Evolutionary conservation across 2,113 vertebrate genomes (phyloP), one percentile per base, ranked within the genome.

Genomic region (Orientallactaga bullata): DNA sequence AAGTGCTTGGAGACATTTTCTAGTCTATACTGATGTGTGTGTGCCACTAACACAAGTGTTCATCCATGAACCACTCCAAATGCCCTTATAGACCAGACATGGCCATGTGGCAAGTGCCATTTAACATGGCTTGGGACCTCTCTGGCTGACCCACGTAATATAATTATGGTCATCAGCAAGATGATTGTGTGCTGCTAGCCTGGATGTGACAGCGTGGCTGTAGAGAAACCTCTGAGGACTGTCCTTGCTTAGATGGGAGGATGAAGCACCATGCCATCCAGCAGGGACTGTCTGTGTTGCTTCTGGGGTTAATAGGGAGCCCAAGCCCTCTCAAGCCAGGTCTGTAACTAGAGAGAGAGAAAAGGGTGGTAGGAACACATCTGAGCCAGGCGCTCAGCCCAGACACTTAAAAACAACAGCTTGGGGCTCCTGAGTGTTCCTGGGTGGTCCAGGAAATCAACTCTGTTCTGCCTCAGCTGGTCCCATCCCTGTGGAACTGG

Each of bases 81-180:
- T 10, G 24, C 26, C 11, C 79, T 15, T 17, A 2, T 20, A 20
- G 1, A 32, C 30, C 58, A 2, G 21, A 39, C 24, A 23, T 2
- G 9, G 66, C 58, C 35, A 60, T 37, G 55, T 12, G 15, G 35
- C 4, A 1, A 9, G 17, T 3, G 0, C 35, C 2, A 2, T 26
- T 17, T 65, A 3, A 3, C 3, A 2, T n/a, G 61, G n/a, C 32
- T 3, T 3, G 21, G 3, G 4, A 15, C 32, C 11, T 24, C 15
- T 7, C 35, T 21, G 16, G 10, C 66, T 32, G n/a, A 32, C 24
- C 3, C 69, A 12, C 20, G 0, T 5, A 24, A 39, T 20, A 1
- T 4, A 5, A n/a, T 15, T 4, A 13, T 12, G 26, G 30, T 12
- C 23, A 26, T 7, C 21, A 55, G 86, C 39, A 13, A 12, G 7